phyloP scores from a whole-genome alignment of 1,140 invertebrate genomes.

The Trichoplusia ni region DNA sequence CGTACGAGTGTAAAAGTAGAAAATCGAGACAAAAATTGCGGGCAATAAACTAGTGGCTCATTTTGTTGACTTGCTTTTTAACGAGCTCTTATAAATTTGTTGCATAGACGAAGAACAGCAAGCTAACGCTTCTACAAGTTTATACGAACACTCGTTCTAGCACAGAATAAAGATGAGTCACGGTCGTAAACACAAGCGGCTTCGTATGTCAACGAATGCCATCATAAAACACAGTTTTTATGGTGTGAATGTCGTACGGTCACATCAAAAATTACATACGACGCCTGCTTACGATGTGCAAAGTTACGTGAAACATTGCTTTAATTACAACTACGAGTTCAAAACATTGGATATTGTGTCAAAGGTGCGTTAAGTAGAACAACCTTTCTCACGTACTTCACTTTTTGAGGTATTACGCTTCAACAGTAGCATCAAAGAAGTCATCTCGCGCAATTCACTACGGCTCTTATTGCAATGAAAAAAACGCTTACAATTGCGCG shows the following conservation, averaged over 20 bases:
- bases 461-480: slow-evolving; percentile 11
- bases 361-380: slow-evolving; percentile 38
- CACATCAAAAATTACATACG: slow-evolving; percentile 22
- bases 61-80: slow-evolving; percentile 15
- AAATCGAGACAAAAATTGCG: slow-evolving; percentile 4
- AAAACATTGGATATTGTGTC: slow-evolving; percentile 34
- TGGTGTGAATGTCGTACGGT: slow-evolving; percentile 44
- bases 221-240: slow-evolving; percentile 49
- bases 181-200: slow-evolving; percentile 30
- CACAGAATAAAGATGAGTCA: slow-evolving; percentile 42
- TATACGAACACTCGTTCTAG: slow-evolving; percentile 19
- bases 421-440: slow-evolving; percentile 29
- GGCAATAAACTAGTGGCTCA: not conserved
- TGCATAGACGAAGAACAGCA: slow-evolving; percentile 11
- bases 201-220: slow-evolving; percentile 20
- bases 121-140: slow-evolving; percentile 14
- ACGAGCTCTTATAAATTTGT: slow-evolving; percentile 15
- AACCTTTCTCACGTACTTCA: slow-evolving; percentile 39
- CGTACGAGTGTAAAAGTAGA: not conserved
- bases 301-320: slow-evolving; percentile 36
- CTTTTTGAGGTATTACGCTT: slow-evolving; percentile 32
- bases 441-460: not conserved
- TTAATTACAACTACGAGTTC: slow-evolving; percentile 47
- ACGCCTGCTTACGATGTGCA: slow-evolving; percentile 29
- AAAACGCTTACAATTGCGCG: slow-evolving; percentile 1